These are phyloP conservation scores for Leuciscus waleckii DNA, from an alignment of 2,797 vertebrate genomes.

Conservation along the genomic window DNA sequence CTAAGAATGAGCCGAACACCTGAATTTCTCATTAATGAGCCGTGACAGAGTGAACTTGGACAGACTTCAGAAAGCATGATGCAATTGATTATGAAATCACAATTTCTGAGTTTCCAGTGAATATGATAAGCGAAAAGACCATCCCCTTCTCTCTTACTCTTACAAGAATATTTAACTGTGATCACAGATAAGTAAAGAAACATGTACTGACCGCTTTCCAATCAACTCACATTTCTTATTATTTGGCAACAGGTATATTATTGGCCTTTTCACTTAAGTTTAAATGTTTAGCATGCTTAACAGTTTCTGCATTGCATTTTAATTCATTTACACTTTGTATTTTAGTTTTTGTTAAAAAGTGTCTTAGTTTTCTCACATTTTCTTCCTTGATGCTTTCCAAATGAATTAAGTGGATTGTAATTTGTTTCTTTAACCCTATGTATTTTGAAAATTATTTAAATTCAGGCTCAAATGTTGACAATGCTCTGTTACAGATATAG, in stretches of 20 bases:
- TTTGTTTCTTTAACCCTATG: too few species aligned
- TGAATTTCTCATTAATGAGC: neutral
- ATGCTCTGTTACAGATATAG: neutral
- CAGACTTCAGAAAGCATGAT: neutral
- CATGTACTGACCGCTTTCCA: neutral
- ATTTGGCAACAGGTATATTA: neutral
- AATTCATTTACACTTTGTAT: neutral
- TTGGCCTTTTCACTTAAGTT: neutral
- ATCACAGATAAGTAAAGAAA: neutral
- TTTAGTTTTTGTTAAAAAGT: neutral
- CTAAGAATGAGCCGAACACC: neutral
- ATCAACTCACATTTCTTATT: neutral
- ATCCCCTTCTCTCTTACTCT: neutral
- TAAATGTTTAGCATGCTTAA: neutral
- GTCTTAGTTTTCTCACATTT: neutral
- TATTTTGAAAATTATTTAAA: neutral
- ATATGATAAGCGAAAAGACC: neutral
- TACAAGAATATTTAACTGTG: neutral
- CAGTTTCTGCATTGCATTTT: neutral
- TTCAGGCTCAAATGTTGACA: neutral
- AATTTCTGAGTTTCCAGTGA: neutral
- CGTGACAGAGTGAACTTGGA: neutral
- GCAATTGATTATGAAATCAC: neutral
- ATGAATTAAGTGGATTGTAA: neutral
- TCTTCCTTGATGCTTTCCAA: neutral